Conservation (phyloP, 2,797 vertebrate genomes). For the Fistularia tabacaria region DNA sequence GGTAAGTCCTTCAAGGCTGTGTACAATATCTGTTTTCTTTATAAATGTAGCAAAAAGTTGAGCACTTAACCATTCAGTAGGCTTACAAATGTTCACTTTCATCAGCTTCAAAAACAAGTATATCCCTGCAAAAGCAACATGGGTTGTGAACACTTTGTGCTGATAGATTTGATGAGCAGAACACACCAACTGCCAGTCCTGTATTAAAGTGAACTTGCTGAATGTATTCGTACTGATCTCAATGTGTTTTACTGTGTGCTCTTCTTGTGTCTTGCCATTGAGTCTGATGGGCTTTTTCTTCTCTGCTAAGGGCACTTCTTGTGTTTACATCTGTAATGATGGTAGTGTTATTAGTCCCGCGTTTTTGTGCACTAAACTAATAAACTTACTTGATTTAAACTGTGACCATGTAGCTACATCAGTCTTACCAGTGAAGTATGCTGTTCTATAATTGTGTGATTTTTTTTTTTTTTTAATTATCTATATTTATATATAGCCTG, state of each 20-base stretch:
- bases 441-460: not conserved
- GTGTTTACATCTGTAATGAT: conserved; percentile 56
- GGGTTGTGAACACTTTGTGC: conserved; percentile 30
- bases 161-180: conserved; percentile 11
- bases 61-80: conserved; percentile 41
- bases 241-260: conserved; percentile 41
- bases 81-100: conserved; percentile 21
- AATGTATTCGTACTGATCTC: conserved; percentile 58
- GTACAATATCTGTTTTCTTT: conserved; percentile 5
- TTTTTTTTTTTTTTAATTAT: no score
- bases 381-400: conserved; percentile 58
- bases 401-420: not conserved
- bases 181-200: conserved; percentile 28
- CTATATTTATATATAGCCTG: no score
- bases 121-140: not conserved
- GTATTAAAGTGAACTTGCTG: conserved; percentile 39
- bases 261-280: conserved; percentile 38
- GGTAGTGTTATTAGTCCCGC: conserved; percentile 61
- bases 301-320: conserved; percentile 29
- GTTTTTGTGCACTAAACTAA: conserved; percentile 68
- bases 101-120: not conserved
- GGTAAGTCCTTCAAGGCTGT: no score
- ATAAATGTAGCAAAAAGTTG: conserved; percentile 53
- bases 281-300: conserved; percentile 32
- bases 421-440: not conserved